These are phyloP conservation scores for Drosophila gunungcola DNA, from an alignment of 1,140 invertebrate genomes.

Conservation along the genomic window DNA sequence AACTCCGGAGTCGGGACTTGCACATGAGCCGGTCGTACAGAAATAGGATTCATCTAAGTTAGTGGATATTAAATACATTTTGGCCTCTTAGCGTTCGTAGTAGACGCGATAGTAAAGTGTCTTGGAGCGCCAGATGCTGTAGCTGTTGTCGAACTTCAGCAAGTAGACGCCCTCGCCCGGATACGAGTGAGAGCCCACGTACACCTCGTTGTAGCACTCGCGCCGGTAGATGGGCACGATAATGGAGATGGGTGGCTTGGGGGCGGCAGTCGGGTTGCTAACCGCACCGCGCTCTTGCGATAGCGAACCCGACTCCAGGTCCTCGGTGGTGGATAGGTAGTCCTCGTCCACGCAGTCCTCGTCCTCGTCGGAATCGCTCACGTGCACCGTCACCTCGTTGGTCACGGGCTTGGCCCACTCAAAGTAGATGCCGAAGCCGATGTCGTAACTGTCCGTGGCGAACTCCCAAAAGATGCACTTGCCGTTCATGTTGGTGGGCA, in stretches of 20 bases:
- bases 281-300: conserved; percentile 74
- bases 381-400: conserved; percentile 94
- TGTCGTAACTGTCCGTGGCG: conserved; percentile 98
- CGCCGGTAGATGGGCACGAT: conserved; percentile 97
- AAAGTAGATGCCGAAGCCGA: conserved; percentile 99
- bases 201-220: conserved; percentile 98
- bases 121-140: conserved; percentile 99
- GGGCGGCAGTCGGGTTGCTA: conserved; percentile 45
- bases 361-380: conserved; percentile 94
- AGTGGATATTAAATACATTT: conserved; percentile 31
- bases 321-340: conserved; percentile 83
- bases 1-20: conserved; percentile 14
- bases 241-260: conserved; percentile 89
- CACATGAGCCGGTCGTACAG: conserved; percentile 13
- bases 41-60: conserved; percentile 35
- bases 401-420: conserved; percentile 97
- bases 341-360: conserved; percentile 87
- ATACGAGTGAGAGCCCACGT: conserved; percentile 98
- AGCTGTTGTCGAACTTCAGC: conserved; percentile 99
- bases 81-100: conserved; percentile 90
- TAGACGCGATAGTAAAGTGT: conserved; percentile 99
- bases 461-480: conserved; percentile 99
- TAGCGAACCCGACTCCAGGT: conserved; percentile 81
- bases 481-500: conserved; percentile 98
- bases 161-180: conserved; percentile 98